Conservation (phyloP, 2,113 vertebrate genomes). For the Malurus melanocephalus region DNA sequence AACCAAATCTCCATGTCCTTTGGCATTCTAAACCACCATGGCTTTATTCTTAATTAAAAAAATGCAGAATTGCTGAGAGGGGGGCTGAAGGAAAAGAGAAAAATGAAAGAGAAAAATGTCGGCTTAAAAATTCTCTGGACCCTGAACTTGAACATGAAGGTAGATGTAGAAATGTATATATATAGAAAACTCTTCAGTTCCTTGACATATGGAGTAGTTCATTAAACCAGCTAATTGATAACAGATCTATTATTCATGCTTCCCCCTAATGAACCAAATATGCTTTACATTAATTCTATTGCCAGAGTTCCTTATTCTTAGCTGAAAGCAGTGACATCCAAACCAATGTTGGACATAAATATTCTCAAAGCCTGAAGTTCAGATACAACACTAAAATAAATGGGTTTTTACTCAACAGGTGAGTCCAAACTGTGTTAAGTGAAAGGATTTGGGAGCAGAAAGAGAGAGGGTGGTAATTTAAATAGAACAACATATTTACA, state of each 20-base stretch:
- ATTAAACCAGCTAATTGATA: background rate
- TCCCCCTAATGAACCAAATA: background rate
- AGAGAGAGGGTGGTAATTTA: background rate
- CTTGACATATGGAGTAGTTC: background rate
- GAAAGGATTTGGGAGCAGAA: background rate
- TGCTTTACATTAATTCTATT: background rate
- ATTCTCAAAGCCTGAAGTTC: background rate
- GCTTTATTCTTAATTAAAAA: background rate
- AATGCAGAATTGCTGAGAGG: background rate
- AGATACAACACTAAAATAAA: background rate
- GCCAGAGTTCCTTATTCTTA: background rate
- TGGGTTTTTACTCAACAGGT: background rate
- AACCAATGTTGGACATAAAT: background rate
- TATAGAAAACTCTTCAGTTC: background rate
- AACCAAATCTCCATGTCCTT: background rate
- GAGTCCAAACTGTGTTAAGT: background rate
- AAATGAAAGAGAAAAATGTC: background rate
- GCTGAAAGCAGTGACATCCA: background rate
- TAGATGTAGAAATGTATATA: background rate
- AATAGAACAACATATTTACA: background rate
- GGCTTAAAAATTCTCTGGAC: background rate
- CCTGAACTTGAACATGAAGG: background rate
- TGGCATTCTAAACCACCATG: background rate
- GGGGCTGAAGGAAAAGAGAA: background rate
- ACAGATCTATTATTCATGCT: background rate